Base-by-base conservation (phyloP, 2,797 vertebrate genomes). In the Setipinna tenuifilis region DNA sequence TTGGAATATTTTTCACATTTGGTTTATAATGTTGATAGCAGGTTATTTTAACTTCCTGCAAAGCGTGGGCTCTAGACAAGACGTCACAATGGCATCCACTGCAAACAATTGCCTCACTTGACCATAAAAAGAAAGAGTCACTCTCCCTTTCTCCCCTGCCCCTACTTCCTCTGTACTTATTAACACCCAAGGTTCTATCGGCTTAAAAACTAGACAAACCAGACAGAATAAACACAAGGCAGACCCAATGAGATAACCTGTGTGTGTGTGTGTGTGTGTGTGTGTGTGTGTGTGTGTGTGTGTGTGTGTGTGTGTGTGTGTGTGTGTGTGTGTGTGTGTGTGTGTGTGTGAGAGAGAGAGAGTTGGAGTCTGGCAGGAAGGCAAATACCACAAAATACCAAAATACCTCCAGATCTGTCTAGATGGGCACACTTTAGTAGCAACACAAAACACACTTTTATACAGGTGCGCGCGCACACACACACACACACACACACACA, bases 141-240 rank as follows among this genome's bases (percentile, higher is more conserved):
- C 50, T 54, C 50, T 54, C 50, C 35, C 35, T 41, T 41, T 41
- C 35, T 41, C 35, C 5, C 35, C 5, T 5, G 35, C 35, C 35
- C 35, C 5, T 41, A 2, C 50, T 12, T 54, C 50, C 50, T 54
- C 21, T 21, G 2, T 59, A 59, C 58, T 59, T 59, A 59, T 59
- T 75, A 82, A 83, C 86, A 62, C 54, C n/a, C 83, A 78, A 28
- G 19, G 35, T 25, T 83, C 19, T 23, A 21, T 82, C 80, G 12
- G 58, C 7, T 68, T 28, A 10, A 68, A 48, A 82, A 48, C 54
- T 78, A 68, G 59, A 44, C 61, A 82, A 44, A 82, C 81, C 54
- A 62, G 57, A 28, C 54, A 75, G 28, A 46, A 75, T 19, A 82
- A 28, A 44, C 23, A 85, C 44, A 54, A 54, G 5, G 59, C 25